phyloP scores from a whole-genome alignment of 1,140 invertebrate genomes.

The Colletes latitarsis region DNA sequence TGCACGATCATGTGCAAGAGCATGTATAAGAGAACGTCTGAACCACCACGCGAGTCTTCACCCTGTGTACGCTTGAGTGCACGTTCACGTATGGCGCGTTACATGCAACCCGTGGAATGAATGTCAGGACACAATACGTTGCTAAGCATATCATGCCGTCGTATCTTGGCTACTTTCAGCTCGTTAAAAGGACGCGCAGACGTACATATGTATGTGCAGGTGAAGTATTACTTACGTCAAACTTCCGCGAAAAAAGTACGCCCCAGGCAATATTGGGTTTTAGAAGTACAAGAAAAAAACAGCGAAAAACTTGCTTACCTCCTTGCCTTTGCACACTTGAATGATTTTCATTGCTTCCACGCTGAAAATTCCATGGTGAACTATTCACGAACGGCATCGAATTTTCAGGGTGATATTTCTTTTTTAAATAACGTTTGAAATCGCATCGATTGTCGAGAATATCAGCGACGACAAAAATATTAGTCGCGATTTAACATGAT shows the following conservation, averaged over 20 bases:
- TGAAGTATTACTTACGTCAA: slow-evolving; percentile 28
- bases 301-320: not conserved
- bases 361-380: slow-evolving; percentile 22
- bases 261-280: slow-evolving; percentile 28
- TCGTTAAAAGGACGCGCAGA: slow-evolving; percentile 46
- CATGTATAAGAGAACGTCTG: slow-evolving; percentile 44
- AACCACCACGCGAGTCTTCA: not conserved
- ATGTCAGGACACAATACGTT: slow-evolving; percentile 51
- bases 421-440: no score
- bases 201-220: not conserved
- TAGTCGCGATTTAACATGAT: no score
- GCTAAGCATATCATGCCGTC: slow-evolving; percentile 37
- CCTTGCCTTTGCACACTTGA: not conserved
- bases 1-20: slow-evolving; percentile 26
- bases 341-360: slow-evolving; percentile 38
- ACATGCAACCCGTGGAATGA: slow-evolving; percentile 25
- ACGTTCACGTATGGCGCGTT: not conserved
- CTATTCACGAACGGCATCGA: not conserved
- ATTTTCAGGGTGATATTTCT: slow-evolving; percentile 11
- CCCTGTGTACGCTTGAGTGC: slow-evolving; percentile 3
- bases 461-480: no score
- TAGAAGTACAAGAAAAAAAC: not conserved
- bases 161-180: slow-evolving; percentile 38
- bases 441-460: no score
- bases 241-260: slow-evolving; percentile 17